These are phyloP conservation scores for Epizoanthus fatuus DNA, from an alignment of 92 coral and sea anemone genomes.

Conservation along the genomic window DNA sequence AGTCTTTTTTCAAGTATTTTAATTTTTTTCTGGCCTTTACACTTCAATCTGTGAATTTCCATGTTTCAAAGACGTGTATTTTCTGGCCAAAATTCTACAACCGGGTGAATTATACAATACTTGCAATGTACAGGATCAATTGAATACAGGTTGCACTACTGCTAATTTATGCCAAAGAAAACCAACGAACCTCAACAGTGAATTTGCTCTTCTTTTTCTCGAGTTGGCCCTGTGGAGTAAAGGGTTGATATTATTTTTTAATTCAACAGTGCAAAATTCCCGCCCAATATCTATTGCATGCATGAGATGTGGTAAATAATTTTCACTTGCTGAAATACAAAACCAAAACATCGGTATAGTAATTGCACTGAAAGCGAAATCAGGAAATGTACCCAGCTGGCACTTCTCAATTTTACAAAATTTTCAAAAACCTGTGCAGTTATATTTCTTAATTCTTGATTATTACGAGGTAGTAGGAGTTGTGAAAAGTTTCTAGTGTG, in stretches of 20 bases:
- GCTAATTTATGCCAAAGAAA: constrained; percentile 1
- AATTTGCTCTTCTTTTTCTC: constrained; percentile 15
- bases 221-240: constrained; percentile 13
- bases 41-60: neutral
- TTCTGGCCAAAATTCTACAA: neutral
- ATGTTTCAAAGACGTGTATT: neutral
- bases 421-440: too few species aligned
- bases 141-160: neutral
- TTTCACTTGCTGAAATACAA: too few species aligned
- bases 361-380: too few species aligned
- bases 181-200: constrained; percentile 28
- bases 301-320: neutral
- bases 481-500: too few species aligned
- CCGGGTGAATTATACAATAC: neutral
- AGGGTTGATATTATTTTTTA: neutral
- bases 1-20: neutral
- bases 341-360: too few species aligned
- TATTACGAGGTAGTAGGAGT: too few species aligned
- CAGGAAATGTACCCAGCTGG: too few species aligned
- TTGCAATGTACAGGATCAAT: neutral
- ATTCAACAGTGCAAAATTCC: constrained; percentile 10
- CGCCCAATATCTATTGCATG: constrained; percentile 1
- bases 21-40: neutral
- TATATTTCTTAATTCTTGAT: too few species aligned
- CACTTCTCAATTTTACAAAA: too few species aligned